phyloP scores from a whole-genome alignment of 2,797 vertebrate genomes.

The Botia kubotai region DNA sequence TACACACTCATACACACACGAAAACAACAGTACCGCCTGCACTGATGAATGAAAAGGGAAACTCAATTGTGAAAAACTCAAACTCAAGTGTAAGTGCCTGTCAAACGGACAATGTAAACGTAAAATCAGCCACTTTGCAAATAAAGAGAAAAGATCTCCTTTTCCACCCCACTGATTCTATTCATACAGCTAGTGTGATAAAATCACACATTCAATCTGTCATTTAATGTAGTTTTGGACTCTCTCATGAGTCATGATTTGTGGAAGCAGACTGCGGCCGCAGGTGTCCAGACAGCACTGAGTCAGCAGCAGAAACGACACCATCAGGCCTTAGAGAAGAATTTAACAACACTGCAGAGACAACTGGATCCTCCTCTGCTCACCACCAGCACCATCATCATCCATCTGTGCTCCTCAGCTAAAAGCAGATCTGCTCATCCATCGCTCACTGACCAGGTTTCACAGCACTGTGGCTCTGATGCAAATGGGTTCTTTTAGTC shows the following conservation, averaged over 20 bases:
- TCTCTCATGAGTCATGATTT: too few relatives aligned
- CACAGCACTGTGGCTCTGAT: constrained; percentile 44
- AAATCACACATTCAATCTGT: too few relatives aligned
- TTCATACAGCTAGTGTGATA: constrained; percentile 1
- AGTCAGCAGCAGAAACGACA: constrained; percentile 60
- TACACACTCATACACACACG: background rate
- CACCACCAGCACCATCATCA: constrained; percentile 45
- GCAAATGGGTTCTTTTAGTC: constrained; percentile 53
- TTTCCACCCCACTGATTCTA: background rate
- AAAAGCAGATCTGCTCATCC: constrained; percentile 49
- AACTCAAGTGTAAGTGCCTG: background rate
- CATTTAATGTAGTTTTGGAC: background rate
- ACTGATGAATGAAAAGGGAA: background rate
- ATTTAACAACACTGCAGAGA: constrained; percentile 55
- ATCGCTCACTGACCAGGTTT: constrained; percentile 48
- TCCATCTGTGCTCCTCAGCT: constrained; percentile 45
- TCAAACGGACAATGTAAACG: background rate
- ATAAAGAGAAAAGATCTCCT: background rate
- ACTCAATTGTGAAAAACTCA: too few relatives aligned
- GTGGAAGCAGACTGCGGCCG: constrained; percentile 14
- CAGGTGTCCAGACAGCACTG: constrained; percentile 37
- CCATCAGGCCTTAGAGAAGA: constrained; percentile 43
- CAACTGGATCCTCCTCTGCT: constrained; percentile 27
- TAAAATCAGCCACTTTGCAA: background rate
- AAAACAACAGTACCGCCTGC: background rate